A percentile compares a stretch with the other conserved stretches of the same genome.
Conservation (phyloP, 1,140 invertebrate species). For the Octopus bimaculoides region DNA sequence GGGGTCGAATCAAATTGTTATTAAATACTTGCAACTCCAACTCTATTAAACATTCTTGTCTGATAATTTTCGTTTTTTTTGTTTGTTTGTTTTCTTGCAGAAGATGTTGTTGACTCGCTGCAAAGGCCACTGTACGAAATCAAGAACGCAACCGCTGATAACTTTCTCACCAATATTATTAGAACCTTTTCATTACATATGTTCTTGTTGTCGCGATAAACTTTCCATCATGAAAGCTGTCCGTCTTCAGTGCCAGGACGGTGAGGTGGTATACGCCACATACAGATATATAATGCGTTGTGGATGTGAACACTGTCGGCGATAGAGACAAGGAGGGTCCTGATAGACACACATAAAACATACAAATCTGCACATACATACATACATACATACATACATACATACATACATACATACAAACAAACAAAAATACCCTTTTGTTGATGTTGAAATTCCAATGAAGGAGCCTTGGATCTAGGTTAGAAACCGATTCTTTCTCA, state of each 20-base stretch:
- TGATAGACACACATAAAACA: too few relatives aligned
- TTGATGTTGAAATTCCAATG: too few relatives aligned
- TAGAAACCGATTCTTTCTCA: too few relatives aligned
- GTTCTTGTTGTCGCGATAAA: conserved; percentile 31
- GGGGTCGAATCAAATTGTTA: too few relatives aligned
- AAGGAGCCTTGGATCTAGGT: too few relatives aligned
- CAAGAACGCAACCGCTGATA: conserved; percentile 27
- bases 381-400: too few relatives aligned
- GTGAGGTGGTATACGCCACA: conserved; percentile 29
- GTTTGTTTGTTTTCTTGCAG: conserved; percentile 26
- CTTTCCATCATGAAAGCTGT: conserved; percentile 41
- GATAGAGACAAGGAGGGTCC: background rate
- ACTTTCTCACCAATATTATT: conserved; percentile 35
- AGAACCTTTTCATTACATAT: conserved; percentile 31
- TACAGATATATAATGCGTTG: conserved; percentile 38
- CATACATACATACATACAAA: too few relatives aligned
- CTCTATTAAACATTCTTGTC: too few relatives aligned
- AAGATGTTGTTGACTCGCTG: conserved; percentile 33
- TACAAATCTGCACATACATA: too few relatives aligned
- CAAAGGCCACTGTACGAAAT: conserved; percentile 34
- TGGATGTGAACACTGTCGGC: conserved; percentile 26
- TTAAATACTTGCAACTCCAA: too few relatives aligned
- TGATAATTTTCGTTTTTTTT: too few relatives aligned
- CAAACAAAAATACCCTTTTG: too few relatives aligned
- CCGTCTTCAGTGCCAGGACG: conserved; percentile 27